Evolutionary conservation across 2,797 vertebrate genomes (phyloP), one percentile per base, ranked within the genome.

Genomic region (Mallotus villosus): DNA sequence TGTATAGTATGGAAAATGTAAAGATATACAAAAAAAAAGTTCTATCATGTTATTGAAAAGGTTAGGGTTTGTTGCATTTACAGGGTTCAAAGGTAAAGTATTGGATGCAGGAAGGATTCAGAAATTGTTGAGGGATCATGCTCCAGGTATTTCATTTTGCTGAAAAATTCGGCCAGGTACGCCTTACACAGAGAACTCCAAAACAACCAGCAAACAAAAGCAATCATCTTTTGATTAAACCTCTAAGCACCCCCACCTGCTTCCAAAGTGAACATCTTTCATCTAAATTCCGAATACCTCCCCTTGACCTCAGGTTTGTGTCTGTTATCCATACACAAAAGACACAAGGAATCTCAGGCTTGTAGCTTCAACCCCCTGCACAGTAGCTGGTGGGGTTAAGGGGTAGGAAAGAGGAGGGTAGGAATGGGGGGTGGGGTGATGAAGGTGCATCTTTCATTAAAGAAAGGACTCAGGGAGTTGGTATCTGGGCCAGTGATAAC

Each of bases 201-300:
- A 77, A 66, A 72, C 57, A 76, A 63, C 53, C 55, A 74, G 63
- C 63, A 77, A 82, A 76, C 76, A 80, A 72, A 86, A 85, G 70
- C 75, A 86, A 81, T 76, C 63, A 78, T 85, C 41, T 77, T 82
- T 84, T 81, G 73, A 86, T 86, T 75, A 81, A 76, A 83, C 58
- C 74, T 57, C 41, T 78, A 80, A 82, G 77, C 72, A 64, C 75
- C 81, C 68, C 83, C 82, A 82, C 80, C 82, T 85, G 83, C 78
- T 72, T 72, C 34, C 75, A 68, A 64, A 70, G 67, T 77, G 61
- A 32, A 51, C 32, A 59, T 77, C 68, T 85, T 82, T 83, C 71
- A 84, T 85, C 75, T 78, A 46, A 78, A 81, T 80, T 80, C 82
- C 61, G 67, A 27, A 66, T 81, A 55, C 75, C 74, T 73, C 75